Evolutionary conservation across 2,888 invertebrate species (phyloP).

Genomic region (Drosophila borborema): DNA sequence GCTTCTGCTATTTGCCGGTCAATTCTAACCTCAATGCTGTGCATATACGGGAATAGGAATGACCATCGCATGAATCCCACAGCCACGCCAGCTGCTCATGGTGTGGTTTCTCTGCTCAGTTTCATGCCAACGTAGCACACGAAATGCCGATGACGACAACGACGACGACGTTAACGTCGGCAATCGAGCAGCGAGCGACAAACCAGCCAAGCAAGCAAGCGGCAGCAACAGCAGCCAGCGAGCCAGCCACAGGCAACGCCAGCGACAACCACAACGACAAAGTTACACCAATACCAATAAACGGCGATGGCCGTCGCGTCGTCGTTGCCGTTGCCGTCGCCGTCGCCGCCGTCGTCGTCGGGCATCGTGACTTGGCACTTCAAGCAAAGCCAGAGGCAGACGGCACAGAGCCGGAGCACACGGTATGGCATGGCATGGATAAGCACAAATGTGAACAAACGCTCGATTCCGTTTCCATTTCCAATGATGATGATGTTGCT

Average conservation of each 20-base stretch:
- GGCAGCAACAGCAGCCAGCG: conserved; percentile 35
- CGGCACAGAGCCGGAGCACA: conserved; percentile 48
- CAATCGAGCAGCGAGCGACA: conserved; percentile 51
- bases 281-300: conserved; percentile 70
- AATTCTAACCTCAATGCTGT: conserved; percentile 49
- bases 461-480: conserved; percentile 43
- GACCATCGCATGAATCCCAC: conserved; percentile 43
- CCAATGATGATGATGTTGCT: conserved; percentile 60
- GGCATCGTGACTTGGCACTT: conserved; percentile 77
- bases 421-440: conserved; percentile 26
- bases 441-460: conserved; percentile 41
- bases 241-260: conserved; percentile 48
- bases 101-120: conserved; percentile 34
- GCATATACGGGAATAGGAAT: conserved; percentile 28
- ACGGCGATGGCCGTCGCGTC: conserved; percentile 43
- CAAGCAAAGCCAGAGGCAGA: conserved; percentile 47
- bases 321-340: conserved; percentile 37
- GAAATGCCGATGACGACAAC: conserved; percentile 52
- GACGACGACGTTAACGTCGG: conserved; percentile 40
- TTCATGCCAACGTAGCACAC: conserved; percentile 58
- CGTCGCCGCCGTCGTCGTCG: conserved; percentile 33
- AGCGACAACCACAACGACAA: conserved; percentile 60
- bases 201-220: conserved; percentile 62
- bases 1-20: conserved; percentile 30
- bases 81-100: conserved; percentile 52